phyloP scores from a whole-genome alignment of 2,888 invertebrate species.

The Macrosoma leucophasiata region DNA sequence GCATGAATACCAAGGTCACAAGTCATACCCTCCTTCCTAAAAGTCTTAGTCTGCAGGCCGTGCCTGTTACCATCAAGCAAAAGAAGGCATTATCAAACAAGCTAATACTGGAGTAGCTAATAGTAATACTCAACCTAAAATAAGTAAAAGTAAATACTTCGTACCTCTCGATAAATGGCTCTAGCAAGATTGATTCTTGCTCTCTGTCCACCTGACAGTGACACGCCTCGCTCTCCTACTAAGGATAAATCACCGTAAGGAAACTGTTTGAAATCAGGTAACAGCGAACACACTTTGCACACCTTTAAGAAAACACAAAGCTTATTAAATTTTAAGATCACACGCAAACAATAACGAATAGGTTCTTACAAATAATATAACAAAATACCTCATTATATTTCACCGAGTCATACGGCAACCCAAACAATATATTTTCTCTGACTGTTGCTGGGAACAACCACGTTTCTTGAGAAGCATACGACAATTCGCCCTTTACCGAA shows the following conservation, averaged over 20 bases:
- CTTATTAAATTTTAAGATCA: conserved; percentile 8
- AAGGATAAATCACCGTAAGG: conserved; percentile 85
- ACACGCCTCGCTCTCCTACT: conserved; percentile 88
- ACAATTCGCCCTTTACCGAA: conserved; percentile 76
- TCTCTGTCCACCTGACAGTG: conserved; percentile 89
- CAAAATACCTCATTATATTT: conserved; percentile 78
- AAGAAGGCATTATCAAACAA: too few relatives aligned
- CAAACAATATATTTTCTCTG: conserved; percentile 89
- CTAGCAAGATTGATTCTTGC: conserved; percentile 88
- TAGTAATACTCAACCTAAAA: too few relatives aligned
- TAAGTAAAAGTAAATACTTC: too few relatives aligned
- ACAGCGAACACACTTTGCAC: conserved; percentile 78
- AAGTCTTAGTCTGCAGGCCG: too few relatives aligned
- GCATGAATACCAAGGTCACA: too few relatives aligned
- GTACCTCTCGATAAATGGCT: conserved; percentile 84
- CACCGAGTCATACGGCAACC: conserved; percentile 74
- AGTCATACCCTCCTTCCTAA: too few relatives aligned
- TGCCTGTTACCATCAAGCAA: too few relatives aligned
- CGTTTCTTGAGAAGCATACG: conserved; percentile 89
- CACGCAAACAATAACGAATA: conserved; percentile 14
- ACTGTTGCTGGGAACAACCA: conserved; percentile 88
- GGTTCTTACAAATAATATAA: background rate
- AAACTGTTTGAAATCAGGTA: conserved; percentile 82
- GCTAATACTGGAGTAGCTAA: too few relatives aligned
- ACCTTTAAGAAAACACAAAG: conserved; percentile 48